Evolutionary conservation across 2,113 vertebrate genomes (phyloP), one percentile per base, ranked within the genome.

Genomic region (Leptocoma aspasia): DNA sequence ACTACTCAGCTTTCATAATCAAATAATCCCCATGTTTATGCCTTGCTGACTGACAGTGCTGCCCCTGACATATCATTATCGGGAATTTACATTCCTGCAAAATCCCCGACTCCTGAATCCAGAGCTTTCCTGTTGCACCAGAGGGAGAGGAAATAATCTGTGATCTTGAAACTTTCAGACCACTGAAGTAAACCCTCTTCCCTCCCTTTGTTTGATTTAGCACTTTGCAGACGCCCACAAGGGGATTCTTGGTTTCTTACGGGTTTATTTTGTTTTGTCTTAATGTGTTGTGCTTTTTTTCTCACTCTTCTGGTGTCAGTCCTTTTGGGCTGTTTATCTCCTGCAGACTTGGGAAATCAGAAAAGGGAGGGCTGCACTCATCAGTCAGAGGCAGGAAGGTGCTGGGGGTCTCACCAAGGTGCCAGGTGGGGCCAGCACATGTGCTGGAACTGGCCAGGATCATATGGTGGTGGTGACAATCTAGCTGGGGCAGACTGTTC

Each of bases 51-150:
- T 76, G 94, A 89, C 76, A 80, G 88, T 31, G 6, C 92, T 95
- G 92, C 95, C 91, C 89, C 96, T 41, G 77, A 76, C 91, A 71
- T 95, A 18, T 87, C 95, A 91, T 96, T 96, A 96, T 89, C 60
- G 2, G 93, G 94, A 95, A 96, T 91, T 95, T 80, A 95, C 94
- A 96, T 97, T 96, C 95, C 95, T 97, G 77, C 61, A 83, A 95
- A 96, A 95, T 92, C 84, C 90, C 80, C 4, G 2, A 33, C 52
- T 78, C 73, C 82, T 6, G 11, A 90, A 91, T 91, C 85, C 91
- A 77, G 92, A 94, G 94, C 82, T 96, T 95, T 95, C 82, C 95
- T 89, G 90, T 80, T 94, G 92, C 96, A 97, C 94, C 94, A 94
- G 73, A 64, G 94, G 78, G 93, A 96, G 77, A 90, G 91, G 95